Evolutionary conservation across 2,113 vertebrate species (phyloP).

Genomic region (Psammodynastes pulverulentus): DNA sequence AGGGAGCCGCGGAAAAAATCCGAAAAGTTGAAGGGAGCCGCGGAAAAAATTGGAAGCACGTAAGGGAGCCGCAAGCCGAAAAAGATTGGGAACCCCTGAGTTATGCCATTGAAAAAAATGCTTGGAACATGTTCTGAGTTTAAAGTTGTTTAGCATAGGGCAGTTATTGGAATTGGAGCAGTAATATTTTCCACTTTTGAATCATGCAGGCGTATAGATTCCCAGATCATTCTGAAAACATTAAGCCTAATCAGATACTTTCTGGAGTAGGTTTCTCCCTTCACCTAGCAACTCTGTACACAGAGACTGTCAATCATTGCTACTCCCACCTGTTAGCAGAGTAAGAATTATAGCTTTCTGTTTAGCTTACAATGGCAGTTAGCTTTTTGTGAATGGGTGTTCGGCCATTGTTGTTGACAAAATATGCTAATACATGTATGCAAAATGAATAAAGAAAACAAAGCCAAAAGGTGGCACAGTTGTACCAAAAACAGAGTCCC

Average conservation of each 20-base stretch:
- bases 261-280: background rate
- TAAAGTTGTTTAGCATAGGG: background rate
- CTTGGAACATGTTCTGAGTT: background rate
- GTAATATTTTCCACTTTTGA: background rate
- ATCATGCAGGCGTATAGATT: background rate
- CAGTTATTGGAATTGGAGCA: background rate
- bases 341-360: background rate
- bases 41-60: too few relatives aligned
- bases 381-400: background rate
- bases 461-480: background rate
- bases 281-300: background rate
- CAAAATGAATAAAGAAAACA: background rate
- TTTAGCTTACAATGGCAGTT: background rate
- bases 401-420: background rate
- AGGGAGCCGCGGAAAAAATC: too few relatives aligned
- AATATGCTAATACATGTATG: background rate
- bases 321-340: background rate
- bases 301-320: background rate
- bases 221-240: constrained; percentile 1
- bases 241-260: background rate
- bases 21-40: too few relatives aligned
- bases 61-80: too few relatives aligned
- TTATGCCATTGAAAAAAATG: background rate
- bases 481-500: background rate
- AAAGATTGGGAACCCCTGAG: too few relatives aligned